phyloP scores from a whole-genome alignment of 2,888 invertebrate species.

The Conistra vaccinii region DNA sequence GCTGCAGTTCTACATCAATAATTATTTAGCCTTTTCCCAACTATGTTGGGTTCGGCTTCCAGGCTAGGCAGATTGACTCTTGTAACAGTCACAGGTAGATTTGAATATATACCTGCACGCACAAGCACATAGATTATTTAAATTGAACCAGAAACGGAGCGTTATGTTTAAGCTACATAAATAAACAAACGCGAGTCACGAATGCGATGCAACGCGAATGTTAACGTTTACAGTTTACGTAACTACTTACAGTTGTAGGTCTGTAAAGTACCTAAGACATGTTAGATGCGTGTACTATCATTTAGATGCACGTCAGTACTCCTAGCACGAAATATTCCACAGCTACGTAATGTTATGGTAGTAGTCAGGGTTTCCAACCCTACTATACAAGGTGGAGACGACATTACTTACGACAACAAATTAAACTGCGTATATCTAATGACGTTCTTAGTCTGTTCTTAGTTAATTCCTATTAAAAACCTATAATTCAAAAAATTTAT shows the following conservation, averaged over 20 bases:
- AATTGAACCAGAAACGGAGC: conserved; percentile 10
- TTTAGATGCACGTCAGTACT: conserved; percentile 1
- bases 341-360: neutral
- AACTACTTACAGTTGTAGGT: conserved; percentile 5
- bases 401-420: too few relatives aligned
- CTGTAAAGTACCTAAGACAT: neutral
- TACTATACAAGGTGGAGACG: too few relatives aligned
- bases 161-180: conserved; percentile 2
- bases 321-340: neutral
- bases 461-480: too few relatives aligned
- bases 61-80: too few relatives aligned
- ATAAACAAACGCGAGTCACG: conserved; percentile 8
- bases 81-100: neutral
- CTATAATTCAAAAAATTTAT: too few relatives aligned
- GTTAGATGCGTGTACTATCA: neutral
- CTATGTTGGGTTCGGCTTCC: too few relatives aligned
- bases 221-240: conserved; percentile 27
- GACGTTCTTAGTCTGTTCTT: too few relatives aligned
- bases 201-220: conserved; percentile 23
- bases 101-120: neutral
- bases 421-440: too few relatives aligned
- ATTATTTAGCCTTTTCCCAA: too few relatives aligned
- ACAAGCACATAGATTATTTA: neutral
- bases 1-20: too few relatives aligned
- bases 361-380: too few relatives aligned